Conservation (phyloP, 2,797 vertebrate genomes). For the Sebastes steindachneri region DNA sequence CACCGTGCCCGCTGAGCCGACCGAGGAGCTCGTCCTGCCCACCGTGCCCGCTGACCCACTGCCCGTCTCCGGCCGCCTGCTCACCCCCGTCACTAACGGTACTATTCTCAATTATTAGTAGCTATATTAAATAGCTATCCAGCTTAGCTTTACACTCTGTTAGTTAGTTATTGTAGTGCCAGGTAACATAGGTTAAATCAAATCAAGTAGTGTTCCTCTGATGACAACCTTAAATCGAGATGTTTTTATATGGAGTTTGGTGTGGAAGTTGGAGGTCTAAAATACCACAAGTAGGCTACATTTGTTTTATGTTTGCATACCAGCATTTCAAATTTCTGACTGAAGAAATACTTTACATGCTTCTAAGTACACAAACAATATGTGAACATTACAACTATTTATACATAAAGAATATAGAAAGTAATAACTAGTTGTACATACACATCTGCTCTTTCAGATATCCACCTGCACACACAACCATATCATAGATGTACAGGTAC, state of each 20-base stretch:
- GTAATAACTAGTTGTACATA: background rate
- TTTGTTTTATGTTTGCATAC: background rate
- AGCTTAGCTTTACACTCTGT: background rate
- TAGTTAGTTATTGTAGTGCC: background rate
- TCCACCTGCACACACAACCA: background rate
- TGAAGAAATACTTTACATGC: background rate
- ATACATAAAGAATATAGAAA: background rate
- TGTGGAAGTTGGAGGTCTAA: background rate
- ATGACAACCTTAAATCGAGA: background rate
- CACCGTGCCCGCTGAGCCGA: no score
- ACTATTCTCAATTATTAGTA: background rate
- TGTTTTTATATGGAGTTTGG: background rate
- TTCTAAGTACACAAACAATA: background rate
- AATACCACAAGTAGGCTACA: background rate
- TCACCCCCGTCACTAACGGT: slow-evolving; percentile 39
- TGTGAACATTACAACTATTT: background rate
- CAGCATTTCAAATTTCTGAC: background rate
- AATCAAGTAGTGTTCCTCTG: background rate
- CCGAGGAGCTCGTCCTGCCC: background rate
- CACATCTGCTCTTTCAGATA: background rate
- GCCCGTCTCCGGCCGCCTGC: slow-evolving; percentile 55
- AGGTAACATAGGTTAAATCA: background rate
- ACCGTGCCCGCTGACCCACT: background rate
- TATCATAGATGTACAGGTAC: background rate
- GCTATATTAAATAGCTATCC: background rate